Conservation (phyloP, 2,888 invertebrate species). For the Phania funesta region DNA sequence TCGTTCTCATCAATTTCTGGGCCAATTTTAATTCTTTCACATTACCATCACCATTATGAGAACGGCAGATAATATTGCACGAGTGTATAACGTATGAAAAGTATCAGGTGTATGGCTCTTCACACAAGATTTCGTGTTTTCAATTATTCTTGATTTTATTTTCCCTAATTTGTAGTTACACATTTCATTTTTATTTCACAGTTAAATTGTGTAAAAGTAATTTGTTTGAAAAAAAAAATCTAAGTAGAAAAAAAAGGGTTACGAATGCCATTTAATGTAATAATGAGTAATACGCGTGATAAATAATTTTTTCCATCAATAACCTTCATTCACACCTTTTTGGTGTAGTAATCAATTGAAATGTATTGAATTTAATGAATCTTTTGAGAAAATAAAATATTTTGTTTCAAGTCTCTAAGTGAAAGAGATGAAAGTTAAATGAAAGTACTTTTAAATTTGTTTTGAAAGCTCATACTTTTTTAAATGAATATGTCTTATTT, state of each 20-base stretch:
- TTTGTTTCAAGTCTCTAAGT: no score
- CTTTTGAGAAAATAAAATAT: neutral
- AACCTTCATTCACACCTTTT: slow-evolving; percentile 58
- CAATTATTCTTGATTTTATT: slow-evolving; percentile 32
- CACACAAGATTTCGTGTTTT: slow-evolving; percentile 35
- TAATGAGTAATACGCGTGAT: slow-evolving; percentile 20
- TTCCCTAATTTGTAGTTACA: slow-evolving; percentile 36
- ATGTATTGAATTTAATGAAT: slow-evolving; percentile 19
- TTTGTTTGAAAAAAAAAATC: neutral
- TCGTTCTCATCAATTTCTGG: slow-evolving; percentile 2
- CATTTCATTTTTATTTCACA: neutral
- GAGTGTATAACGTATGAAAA: neutral
- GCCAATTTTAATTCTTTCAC: slow-evolving; percentile 14
- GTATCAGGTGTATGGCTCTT: neutral
- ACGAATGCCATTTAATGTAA: neutral
- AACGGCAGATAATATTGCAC: neutral
- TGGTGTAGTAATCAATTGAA: slow-evolving; percentile 19
- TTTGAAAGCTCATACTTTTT: neutral
- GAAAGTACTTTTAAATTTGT: no score
- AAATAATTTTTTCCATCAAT: neutral
- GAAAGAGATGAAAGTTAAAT: neutral
- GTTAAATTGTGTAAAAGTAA: slow-evolving; percentile 10
- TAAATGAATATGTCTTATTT: no score
- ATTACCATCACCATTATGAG: slow-evolving; percentile 15
- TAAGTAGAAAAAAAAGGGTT: neutral